These are phyloP conservation scores for Bergia puertoricense DNA, from an alignment of 92 coral and sea anemone species.

Conservation along the genomic window DNA sequence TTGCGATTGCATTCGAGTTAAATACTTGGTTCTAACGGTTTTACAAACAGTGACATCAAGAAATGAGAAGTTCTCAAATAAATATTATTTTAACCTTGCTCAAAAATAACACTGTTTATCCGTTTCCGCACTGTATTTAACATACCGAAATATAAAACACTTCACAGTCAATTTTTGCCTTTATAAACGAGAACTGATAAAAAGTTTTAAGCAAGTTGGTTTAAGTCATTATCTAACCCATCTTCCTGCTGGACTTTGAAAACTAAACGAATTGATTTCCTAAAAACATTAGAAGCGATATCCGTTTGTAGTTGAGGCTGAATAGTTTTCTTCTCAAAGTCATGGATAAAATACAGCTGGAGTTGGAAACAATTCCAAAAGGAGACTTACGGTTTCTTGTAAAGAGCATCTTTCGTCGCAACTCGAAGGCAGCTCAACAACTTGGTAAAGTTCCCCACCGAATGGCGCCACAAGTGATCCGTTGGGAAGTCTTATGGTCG, in stretches of 20 bases:
- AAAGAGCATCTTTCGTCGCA: slow-evolving; percentile 79
- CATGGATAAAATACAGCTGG: neutral
- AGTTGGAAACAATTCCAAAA: neutral
- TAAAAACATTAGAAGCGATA: neutral
- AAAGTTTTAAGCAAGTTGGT: too few species aligned
- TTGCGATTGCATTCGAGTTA: neutral
- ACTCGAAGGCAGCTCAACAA: slow-evolving; percentile 77
- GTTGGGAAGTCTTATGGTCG: slow-evolving; percentile 81
- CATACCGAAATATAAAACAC: neutral
- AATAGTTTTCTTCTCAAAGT: neutral
- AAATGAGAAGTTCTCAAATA: slow-evolving; percentile 9
- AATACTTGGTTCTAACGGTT: neutral
- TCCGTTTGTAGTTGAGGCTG: neutral
- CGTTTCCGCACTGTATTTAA: neutral
- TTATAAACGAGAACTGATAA: neutral
- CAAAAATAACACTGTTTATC: neutral
- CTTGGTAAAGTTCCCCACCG: slow-evolving; percentile 91
- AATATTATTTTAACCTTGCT: neutral
- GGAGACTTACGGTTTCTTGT: slow-evolving; percentile 55
- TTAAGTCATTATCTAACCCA: neutral
- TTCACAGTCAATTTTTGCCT: neutral
- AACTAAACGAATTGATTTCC: neutral
- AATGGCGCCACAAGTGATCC: slow-evolving; percentile 82
- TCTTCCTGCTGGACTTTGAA: neutral
- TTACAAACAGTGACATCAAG: neutral